Evolutionary conservation across 2,888 invertebrate genomes (phyloP).

Genomic region (Brenthis ino): DNA sequence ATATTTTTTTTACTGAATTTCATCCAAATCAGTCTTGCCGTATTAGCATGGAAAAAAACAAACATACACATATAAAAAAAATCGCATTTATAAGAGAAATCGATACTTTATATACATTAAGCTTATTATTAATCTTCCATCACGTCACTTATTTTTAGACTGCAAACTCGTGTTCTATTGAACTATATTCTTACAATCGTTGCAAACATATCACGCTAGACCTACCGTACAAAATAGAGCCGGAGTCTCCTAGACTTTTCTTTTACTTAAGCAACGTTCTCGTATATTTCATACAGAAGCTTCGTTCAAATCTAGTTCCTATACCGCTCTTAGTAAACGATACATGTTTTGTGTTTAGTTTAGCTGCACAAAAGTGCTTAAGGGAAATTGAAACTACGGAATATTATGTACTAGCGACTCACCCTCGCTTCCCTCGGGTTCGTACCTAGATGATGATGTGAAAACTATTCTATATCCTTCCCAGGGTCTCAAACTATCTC

Average conservation of each 20-base stretch:
- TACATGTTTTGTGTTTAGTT: background rate
- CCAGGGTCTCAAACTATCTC: no score
- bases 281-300: background rate
- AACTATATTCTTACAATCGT: background rate
- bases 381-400: no score
- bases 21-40: no score
- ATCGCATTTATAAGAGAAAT: background rate
- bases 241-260: constrained; percentile 6
- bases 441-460: no score
- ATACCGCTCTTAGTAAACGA: background rate
- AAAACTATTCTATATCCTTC: no score
- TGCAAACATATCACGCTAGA: constrained; percentile 9
- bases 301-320: background rate
- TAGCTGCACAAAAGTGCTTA: no score
- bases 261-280: background rate
- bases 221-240: constrained; percentile 1
- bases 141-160: background rate
- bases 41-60: no score
- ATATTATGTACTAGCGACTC: no score
- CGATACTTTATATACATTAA: no score
- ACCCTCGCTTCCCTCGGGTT: no score
- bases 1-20: no score
- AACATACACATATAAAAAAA: no score
- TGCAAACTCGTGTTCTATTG: background rate
- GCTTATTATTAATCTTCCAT: background rate